Evolutionary conservation across 2,888 invertebrate genomes (phyloP), one percentile per base, ranked within the genome.

Genomic region (Phalera bucephala): DNA sequence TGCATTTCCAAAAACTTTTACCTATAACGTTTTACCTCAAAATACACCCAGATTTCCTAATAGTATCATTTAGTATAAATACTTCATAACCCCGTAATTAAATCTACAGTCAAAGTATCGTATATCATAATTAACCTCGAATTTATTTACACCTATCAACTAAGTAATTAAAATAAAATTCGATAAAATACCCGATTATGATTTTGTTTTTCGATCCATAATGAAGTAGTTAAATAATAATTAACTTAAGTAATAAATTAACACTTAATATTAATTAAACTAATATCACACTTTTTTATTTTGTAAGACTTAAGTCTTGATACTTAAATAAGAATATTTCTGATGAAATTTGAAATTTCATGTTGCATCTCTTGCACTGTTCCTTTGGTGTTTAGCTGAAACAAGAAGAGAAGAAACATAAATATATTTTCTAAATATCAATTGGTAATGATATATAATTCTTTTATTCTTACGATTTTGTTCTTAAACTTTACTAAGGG

Each of bases 331-430:
- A 31, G 33, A 31, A 22, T 30, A 20, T 38, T 17, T 3, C n/a
- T n/a, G n/a, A n/a, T n/a, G 5, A 17, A 17, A 26, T 28, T 33
- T 15, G 27, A 23, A 31, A 11, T 23, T 41, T 87, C 84, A 88
- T 46, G 87, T 88, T 8, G 87, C 80, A 22, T 88, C 88, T 40
- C 84, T 72, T 4, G 84, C 81, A 26, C 78, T 81, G 70, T 83
- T 89, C 46, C 87, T 78, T 72, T 89, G 89, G 68, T 89, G 89
- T 67, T 89, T 89, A 13, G 89, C 89, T 89, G 80, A 13, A 86
- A 88, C 69, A 80, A 81, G 71, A 60, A 38, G 56, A 49, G 54
- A 56, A 13, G 28, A 31, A n/a, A 28, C 5, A 26, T 26, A 8
- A 12, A 5, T 33, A 25, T 25, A n/a, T n/a, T n/a, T n/a, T n/a